Evolutionary conservation across 2,113 vertebrate genomes (phyloP).

Genomic region (Maccullochella peelii): DNA sequence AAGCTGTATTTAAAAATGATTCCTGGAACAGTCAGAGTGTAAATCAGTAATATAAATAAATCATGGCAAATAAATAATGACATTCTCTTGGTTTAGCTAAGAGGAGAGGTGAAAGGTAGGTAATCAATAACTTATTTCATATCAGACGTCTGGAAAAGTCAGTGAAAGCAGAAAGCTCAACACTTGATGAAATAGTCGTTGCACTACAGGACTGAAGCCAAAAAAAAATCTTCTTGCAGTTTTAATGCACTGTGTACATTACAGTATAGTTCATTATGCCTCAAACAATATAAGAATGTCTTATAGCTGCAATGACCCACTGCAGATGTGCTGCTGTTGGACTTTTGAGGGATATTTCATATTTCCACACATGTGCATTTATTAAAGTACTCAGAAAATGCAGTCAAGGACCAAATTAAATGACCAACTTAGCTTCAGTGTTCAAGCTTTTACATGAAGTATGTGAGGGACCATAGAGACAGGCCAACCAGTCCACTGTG

Average conservation of each 20-base stretch:
- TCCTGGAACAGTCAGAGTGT: not conserved
- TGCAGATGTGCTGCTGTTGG: not conserved
- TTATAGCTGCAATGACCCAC: not conserved
- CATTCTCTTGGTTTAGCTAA: not conserved
- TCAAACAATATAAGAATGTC: not conserved
- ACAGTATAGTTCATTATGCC: not conserved
- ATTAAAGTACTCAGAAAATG: no score
- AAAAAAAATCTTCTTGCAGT: constrained; percentile 1
- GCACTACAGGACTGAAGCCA: not conserved
- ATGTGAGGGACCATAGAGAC: not conserved
- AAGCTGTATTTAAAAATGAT: not conserved
- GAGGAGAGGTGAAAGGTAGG: not conserved
- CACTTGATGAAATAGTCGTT: not conserved
- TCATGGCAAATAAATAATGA: constrained; percentile 6
- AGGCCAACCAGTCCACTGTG: not conserved
- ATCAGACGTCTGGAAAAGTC: constrained; percentile 8
- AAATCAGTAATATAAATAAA: not conserved
- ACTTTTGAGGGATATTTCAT: not conserved
- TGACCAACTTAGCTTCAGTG: not conserved
- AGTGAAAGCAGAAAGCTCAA: constrained; percentile 25
- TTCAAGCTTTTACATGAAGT: not conserved
- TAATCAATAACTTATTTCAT: constrained; percentile 46
- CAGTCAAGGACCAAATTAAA: not conserved
- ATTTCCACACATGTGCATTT: no score
- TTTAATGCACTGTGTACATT: not conserved